phyloP scores from a whole-genome alignment of 2,797 vertebrate genomes.

The Merluccius polli region DNA sequence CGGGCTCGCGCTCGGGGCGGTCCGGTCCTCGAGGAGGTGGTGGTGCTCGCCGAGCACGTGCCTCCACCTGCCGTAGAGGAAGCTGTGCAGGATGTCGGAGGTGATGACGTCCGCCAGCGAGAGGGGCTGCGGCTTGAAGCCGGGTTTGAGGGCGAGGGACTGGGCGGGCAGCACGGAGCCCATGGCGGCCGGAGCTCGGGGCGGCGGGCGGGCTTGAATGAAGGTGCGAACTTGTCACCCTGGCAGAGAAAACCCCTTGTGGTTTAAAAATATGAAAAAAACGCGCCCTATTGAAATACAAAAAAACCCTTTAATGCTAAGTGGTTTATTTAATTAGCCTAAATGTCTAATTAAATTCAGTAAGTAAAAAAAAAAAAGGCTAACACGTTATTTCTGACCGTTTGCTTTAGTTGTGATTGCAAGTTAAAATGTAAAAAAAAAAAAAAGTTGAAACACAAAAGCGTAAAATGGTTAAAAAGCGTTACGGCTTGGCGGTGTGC shows the following conservation, averaged over 20 bases:
- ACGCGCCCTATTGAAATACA: neutral
- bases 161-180: constrained; percentile 92
- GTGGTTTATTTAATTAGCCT: neutral
- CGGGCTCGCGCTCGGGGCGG: constrained; percentile 64
- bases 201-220: neutral
- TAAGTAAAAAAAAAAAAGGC: neutral
- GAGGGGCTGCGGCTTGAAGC: constrained; percentile 83
- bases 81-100: constrained; percentile 98
- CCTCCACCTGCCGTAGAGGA: constrained; percentile 95
- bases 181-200: constrained; percentile 69
- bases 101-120: constrained; percentile 95
- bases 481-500: neutral
- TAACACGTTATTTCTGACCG: neutral
- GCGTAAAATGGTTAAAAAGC: neutral
- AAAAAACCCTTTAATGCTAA: neutral
- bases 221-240: neutral
- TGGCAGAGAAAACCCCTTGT: neutral
- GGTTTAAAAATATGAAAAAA: neutral
- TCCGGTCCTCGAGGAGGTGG: constrained; percentile 84
- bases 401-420: neutral
- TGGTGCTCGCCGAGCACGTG: constrained; percentile 88
- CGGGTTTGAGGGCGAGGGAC: constrained; percentile 85
- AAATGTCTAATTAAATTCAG: neutral
- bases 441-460: neutral
- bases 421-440: neutral